These are phyloP conservation scores for Podarcis raffonei DNA, from an alignment of 2,113 vertebrate genomes.

Conservation along the genomic window DNA sequence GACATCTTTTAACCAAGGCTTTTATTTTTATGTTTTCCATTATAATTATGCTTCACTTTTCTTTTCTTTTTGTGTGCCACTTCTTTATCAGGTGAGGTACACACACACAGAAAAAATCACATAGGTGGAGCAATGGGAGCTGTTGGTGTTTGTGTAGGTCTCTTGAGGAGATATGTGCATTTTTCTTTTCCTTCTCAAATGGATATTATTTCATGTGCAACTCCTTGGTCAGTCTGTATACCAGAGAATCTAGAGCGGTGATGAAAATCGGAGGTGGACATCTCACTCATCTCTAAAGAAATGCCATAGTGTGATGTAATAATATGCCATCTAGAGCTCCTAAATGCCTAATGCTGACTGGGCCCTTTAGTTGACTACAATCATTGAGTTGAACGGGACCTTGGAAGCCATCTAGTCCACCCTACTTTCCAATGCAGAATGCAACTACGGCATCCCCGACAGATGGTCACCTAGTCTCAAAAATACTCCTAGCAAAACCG, in stretches of 20 bases:
- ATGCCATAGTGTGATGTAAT: neutral
- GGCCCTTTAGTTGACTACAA: too few relatives aligned
- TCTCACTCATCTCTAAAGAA: neutral
- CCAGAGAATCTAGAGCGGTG: neutral
- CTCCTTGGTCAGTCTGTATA: neutral
- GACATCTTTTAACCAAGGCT: constrained; percentile 39
- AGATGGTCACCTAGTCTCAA: too few relatives aligned
- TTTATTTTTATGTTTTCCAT: neutral
- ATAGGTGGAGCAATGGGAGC: neutral
- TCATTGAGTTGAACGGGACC: too few relatives aligned
- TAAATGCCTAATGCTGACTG: neutral
- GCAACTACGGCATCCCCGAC: too few relatives aligned
- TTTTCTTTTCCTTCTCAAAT: neutral
- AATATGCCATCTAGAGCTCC: neutral
- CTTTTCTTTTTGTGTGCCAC: neutral
- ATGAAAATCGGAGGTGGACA: neutral
- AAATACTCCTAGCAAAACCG: too few relatives aligned
- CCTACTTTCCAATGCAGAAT: too few relatives aligned
- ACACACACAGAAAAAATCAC: neutral
- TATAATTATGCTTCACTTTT: constrained; percentile 7
- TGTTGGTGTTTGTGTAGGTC: neutral
- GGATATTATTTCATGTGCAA: neutral
- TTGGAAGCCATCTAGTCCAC: too few relatives aligned
- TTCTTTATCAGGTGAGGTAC: neutral
- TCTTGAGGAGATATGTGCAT: neutral